Base-by-base conservation (phyloP, 1,140 invertebrate species). In the Monochamus saltuarius region DNA sequence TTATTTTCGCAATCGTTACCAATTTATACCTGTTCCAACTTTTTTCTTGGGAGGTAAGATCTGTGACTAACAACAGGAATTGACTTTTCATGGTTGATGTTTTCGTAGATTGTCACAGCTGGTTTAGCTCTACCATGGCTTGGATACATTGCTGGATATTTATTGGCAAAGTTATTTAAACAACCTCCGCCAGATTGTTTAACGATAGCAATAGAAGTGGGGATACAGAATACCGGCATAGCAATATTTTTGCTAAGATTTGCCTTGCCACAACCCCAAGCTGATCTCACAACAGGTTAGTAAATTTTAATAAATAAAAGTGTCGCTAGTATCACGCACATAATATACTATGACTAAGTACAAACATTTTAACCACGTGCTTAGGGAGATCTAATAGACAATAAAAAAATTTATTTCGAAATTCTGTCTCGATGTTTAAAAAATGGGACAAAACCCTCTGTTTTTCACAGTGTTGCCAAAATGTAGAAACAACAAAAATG, bases 221-320 rank as follows among this genome's bases (percentile, higher is more conserved):
- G 95, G 39, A 87, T 97, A 52, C 95, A 97, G 78, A 97, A 98
- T 78, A 96, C 94, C 0, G 95, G 94, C 14, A 92, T 97, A 63
- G 84, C 92, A 0, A 94, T 97, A 67, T 89, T 95, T 72, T 78
- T 97, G 52, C 78, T 96, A 13, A 78, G 85, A 55, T 86, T 87
- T 75, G 82, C 85, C 40, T 76, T 91, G 29, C 78, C 79, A 6
- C 87, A 90, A 69, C 90, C 90, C 6, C 83, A 85, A 65, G 87
- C 88, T 1, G 91, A 92, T 80, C 77, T 92, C 22, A 91, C 90
- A n/a, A 91, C 89, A 62, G 87, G 87, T 89, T 77, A 61, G 22
- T 35, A 29, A n/a, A n/a, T n/a, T n/a, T n/a, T n/a, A n/a, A n/a
- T n/a, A n/a, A n/a, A n/a, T n/a, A n/a, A n/a, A n/a, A n/a, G n/a